A percentile compares a stretch with the other conserved stretches of the same genome.
phyloP scores from a whole-genome alignment of 2,113 vertebrate species.

The Ornithorhynchus anatinus region DNA sequence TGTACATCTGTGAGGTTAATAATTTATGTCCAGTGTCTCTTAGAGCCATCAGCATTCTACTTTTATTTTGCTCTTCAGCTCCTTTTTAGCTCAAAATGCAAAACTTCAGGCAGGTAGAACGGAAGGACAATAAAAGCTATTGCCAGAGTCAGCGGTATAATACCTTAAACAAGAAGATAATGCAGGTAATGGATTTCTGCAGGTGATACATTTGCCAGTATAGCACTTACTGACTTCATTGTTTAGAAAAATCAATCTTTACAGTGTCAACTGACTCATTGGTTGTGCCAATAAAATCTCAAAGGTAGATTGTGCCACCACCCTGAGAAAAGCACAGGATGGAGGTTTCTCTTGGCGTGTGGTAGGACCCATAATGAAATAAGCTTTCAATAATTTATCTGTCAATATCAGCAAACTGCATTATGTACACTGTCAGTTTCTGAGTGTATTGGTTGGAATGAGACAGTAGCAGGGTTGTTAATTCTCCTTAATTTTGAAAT shows the following conservation, averaged over 20 bases:
- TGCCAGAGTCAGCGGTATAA: not conserved
- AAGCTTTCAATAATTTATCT: not conserved
- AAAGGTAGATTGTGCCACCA: conserved; percentile 8
- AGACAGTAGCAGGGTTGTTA: not conserved
- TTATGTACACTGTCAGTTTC: not conserved
- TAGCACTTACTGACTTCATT: not conserved
- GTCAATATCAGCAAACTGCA: not conserved
- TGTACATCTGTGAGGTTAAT: not conserved
- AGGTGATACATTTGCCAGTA: not conserved
- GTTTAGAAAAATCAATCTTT: not conserved
- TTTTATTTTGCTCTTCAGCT: not conserved
- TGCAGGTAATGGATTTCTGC: conserved; percentile 7
- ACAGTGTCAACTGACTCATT: not conserved
- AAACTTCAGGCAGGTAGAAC: not conserved
- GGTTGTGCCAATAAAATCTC: not conserved
- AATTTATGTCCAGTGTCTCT: not conserved
- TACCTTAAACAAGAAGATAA: not conserved
- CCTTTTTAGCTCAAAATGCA: not conserved
- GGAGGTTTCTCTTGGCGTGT: not conserved
- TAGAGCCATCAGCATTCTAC: no score
- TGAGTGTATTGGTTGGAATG: not conserved
- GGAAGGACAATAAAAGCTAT: not conserved
- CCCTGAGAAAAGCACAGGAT: not conserved
- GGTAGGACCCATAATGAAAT: not conserved
- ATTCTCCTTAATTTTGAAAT: not conserved